Conservation (phyloP, 2,113 vertebrate species). For the Epinephelus moara region DNA sequence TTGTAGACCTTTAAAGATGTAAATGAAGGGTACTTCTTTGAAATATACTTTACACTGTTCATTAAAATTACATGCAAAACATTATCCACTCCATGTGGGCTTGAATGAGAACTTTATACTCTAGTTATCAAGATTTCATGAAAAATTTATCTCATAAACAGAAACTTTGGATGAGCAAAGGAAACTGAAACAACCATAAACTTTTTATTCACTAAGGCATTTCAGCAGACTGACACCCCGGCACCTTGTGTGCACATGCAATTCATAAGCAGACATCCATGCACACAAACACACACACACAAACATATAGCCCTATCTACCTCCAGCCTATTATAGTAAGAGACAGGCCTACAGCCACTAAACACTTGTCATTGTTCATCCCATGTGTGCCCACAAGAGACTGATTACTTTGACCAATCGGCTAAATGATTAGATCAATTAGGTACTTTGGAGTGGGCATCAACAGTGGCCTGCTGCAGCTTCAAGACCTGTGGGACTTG, state of each 20-base stretch:
- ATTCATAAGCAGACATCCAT: not conserved
- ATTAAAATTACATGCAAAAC: slow-evolving; percentile 71
- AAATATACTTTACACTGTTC: slow-evolving; percentile 61
- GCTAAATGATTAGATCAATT: slow-evolving; percentile 86
- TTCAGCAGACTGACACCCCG: not conserved
- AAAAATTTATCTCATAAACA: slow-evolving; percentile 57
- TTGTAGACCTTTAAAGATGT: slow-evolving; percentile 75
- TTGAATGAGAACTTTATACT: slow-evolving; percentile 47
- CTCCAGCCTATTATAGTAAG: slow-evolving; percentile 32
- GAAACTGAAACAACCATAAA: slow-evolving; percentile 36
- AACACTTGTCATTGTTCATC: slow-evolving; percentile 77
- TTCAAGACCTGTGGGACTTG: slow-evolving; percentile 73
- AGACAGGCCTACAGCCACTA: slow-evolving; percentile 61
- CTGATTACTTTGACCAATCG: slow-evolving; percentile 82
- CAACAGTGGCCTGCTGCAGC: slow-evolving; percentile 68
- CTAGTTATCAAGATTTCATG: slow-evolving; percentile 44
- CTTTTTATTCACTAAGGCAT: slow-evolving; percentile 27
- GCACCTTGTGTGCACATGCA: slow-evolving; percentile 5
- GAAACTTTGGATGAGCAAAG: slow-evolving; percentile 39
- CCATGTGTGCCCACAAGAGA: slow-evolving; percentile 73
- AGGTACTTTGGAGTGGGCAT: slow-evolving; percentile 76
- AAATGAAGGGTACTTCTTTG: slow-evolving; percentile 64
- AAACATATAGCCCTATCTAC: slow-evolving; percentile 3
- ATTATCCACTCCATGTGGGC: slow-evolving; percentile 35
- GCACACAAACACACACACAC: not conserved